Percentiles rank a stretch among this genome's conserved stretches.
phyloP scores from a whole-genome alignment of 2,888 invertebrate genomes.

The Aethes cnicana region DNA sequence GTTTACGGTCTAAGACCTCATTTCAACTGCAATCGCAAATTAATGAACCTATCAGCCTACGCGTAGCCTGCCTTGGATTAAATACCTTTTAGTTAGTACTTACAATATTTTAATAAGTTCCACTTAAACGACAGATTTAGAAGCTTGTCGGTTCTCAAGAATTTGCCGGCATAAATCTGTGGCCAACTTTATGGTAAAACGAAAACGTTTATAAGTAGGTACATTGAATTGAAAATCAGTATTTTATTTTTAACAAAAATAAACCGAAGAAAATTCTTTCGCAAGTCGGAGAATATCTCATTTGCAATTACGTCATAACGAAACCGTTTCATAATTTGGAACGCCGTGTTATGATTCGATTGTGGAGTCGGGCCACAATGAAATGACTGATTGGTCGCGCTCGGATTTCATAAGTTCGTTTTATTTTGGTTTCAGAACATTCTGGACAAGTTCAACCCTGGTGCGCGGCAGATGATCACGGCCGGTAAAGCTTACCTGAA shows the following conservation, averaged over 20 bases:
- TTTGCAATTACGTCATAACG: slow-evolving; percentile 28
- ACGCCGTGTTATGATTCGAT: slow-evolving; percentile 22
- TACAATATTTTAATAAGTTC: too few relatives aligned
- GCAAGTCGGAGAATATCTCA: slow-evolving; percentile 14
- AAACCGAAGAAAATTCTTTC: neutral
- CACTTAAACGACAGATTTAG: too few relatives aligned
- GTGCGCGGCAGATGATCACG: slow-evolving; percentile 95
- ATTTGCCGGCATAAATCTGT: too few relatives aligned
- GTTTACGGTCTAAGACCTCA: slow-evolving; percentile 71
- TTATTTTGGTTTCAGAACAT: slow-evolving; percentile 91
- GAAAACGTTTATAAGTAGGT: too few relatives aligned
- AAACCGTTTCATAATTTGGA: slow-evolving; percentile 20
- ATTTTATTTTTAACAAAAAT: neutral
- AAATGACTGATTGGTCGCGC: slow-evolving; percentile 42
- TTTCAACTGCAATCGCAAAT: slow-evolving; percentile 52
- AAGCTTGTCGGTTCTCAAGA: too few relatives aligned
- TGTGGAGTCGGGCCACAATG: slow-evolving; percentile 38
- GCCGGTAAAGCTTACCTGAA: slow-evolving; percentile 97
- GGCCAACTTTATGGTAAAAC: too few relatives aligned
- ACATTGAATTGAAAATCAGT: too few relatives aligned
- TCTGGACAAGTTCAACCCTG: slow-evolving; percentile 97
- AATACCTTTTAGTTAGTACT: slow-evolving; percentile 16
- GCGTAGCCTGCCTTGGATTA: slow-evolving; percentile 32
- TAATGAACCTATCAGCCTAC: slow-evolving; percentile 42
- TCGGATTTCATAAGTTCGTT: slow-evolving; percentile 31